Base-by-base conservation (phyloP, 2,888 invertebrate species). In the Monopis laevigella region DNA sequence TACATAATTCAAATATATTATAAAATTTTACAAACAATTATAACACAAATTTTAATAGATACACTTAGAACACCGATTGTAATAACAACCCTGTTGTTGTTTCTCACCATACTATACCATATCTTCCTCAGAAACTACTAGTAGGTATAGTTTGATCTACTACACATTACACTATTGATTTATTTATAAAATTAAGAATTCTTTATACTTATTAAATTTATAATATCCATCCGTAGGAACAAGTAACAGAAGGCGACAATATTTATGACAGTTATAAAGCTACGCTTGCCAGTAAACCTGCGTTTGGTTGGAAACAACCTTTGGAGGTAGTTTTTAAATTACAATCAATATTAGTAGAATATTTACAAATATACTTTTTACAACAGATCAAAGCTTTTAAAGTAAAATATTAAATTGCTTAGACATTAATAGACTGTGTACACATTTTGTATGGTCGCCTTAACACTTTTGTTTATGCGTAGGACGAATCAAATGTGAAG, bases 201-300 rank as follows among this genome's bases (percentile, higher is more conserved):
- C n/a, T n/a, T 24, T 24, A 24, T 24, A 24, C 24, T 24, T 24
- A 24, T 24, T 24, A 6, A 7, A 24, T 24, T 24, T n/a, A n/a
- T n/a, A n/a, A n/a, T n/a, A n/a, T n/a, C n/a, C n/a, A n/a, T n/a
- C n/a, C n/a, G 77, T 75, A 71, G 40, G 77, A 78, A 66, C 77
- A 74, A 62, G 64, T 64, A 46, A 72, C 78, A 48, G 78, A 75
- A 48, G 56, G 71, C 52, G 73, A 77, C 51, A 75, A 74, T 46
- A 59, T 60, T 52, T 74, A 67, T 55, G 17, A 32, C 3, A 10
- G 5, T 17, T 32, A 32, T 17, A 68, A 60, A 59, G 75, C 78
- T 28, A 77, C 70, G 58, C 60, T 77, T 51, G 59, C 65, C 40
- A 70, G 73, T 48, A 60, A 67, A 55, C 54, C 65, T 46, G 65